Conservation (phyloP, 2,797 vertebrate genomes). For the Nyctalus aviator region DNA sequence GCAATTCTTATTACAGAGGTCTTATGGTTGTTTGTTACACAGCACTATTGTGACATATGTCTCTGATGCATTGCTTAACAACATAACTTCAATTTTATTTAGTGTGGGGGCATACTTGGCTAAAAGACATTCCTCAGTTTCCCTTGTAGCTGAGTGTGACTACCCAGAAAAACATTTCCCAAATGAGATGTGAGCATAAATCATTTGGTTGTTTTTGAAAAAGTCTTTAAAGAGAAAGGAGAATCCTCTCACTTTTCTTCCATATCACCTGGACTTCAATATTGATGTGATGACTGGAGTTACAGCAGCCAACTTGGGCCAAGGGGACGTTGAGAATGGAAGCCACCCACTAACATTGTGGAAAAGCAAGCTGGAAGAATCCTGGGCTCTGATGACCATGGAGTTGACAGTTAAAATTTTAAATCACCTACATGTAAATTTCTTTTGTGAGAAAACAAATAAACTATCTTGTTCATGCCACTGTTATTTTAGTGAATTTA, state of each 20-base stretch:
- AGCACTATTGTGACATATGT: neutral
- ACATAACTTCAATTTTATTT: neutral
- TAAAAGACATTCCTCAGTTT: slow-evolving; percentile 39
- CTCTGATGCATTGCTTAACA: slow-evolving; percentile 3
- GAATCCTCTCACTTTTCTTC: neutral
- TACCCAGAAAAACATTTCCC: neutral
- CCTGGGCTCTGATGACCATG: neutral
- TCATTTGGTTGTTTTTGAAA: slow-evolving; percentile 3
- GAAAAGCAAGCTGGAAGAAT: slow-evolving; percentile 1
- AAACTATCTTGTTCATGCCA: neutral
- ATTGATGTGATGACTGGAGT: neutral
- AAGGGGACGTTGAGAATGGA: neutral
- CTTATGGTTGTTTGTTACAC: neutral
- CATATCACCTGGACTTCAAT: neutral
- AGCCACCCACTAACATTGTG: neutral
- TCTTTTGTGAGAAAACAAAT: slow-evolving; percentile 23
- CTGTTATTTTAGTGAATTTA: slow-evolving; percentile 2
- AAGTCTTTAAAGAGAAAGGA: slow-evolving; percentile 2
- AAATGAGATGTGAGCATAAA: neutral
- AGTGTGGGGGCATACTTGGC: neutral
- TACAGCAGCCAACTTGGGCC: neutral
- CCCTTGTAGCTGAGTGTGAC: neutral
- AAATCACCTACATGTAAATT: neutral
- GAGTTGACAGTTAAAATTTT: neutral
- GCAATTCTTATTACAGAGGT: neutral